phyloP scores from a whole-genome alignment of 2,797 vertebrate genomes.

The Semotilus atromaculatus region DNA sequence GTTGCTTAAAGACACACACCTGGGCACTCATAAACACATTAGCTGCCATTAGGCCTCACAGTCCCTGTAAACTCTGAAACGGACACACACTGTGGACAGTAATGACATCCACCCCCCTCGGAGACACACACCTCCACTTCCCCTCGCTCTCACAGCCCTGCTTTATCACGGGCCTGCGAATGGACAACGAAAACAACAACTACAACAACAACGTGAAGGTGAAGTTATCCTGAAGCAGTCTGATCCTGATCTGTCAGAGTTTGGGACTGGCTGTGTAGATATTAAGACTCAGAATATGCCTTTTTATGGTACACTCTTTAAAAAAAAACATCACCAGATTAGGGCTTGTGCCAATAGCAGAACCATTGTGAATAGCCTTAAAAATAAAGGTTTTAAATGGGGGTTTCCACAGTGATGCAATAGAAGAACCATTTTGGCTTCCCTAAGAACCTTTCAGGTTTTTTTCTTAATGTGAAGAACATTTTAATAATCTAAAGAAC shows the following conservation, averaged over 20 bases:
- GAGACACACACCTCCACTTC: constrained; percentile 77
- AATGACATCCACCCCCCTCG: constrained; percentile 60
- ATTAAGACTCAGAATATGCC: neutral
- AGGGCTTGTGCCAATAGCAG: neutral
- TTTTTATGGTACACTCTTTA: neutral
- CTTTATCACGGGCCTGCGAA: constrained; percentile 69
- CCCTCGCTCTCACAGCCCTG: constrained; percentile 59
- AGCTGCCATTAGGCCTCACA: constrained; percentile 65
- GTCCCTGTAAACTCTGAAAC: constrained; percentile 33
- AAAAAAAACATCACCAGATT: neutral
- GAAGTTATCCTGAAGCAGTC: neutral
- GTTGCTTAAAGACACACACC: constrained; percentile 68
- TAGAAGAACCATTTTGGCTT: neutral
- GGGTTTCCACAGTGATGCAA: neutral
- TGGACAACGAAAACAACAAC: constrained; percentile 77
- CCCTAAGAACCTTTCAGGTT: neutral
- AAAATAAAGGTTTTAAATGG: neutral
- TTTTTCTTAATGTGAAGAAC: neutral
- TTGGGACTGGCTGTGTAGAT: neutral
- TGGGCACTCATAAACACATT: constrained; percentile 79
- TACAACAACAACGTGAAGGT: constrained; percentile 69
- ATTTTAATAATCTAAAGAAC: neutral
- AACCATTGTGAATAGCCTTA: neutral
- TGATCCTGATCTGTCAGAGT: neutral
- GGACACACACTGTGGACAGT: constrained; percentile 40